Evolutionary conservation across 2,888 invertebrate species (phyloP).

Genomic region (Phortica magna): DNA sequence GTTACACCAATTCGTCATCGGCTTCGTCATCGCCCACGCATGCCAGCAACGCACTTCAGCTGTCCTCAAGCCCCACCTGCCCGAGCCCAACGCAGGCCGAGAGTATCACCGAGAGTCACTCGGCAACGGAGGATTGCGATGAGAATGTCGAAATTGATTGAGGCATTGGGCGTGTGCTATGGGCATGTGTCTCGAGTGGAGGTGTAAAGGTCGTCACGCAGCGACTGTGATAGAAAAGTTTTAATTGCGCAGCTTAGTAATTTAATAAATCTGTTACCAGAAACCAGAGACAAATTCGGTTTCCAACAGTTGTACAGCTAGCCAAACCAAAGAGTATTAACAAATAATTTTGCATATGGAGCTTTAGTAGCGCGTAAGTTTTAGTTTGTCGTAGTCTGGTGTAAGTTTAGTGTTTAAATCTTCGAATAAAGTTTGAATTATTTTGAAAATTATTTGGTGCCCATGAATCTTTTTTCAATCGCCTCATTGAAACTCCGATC

Average conservation of each 20-base stretch:
- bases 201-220: background rate
- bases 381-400: conserved; percentile 43
- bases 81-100: conserved; percentile 42
- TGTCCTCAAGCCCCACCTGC: conserved; percentile 5
- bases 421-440: background rate
- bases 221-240: conserved; percentile 44
- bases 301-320: conserved; percentile 21
- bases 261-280: background rate
- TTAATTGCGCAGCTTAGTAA: conserved; percentile 11
- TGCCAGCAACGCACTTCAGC: conserved; percentile 34
- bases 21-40: conserved; percentile 68
- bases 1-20: conserved; percentile 57
- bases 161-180: conserved; percentile 8
- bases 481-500: background rate
- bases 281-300: background rate
- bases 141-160: conserved; percentile 78
- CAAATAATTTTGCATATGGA: conserved; percentile 37
- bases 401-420: conserved; percentile 26
- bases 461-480: background rate
- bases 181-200: background rate
- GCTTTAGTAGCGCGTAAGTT: conserved; percentile 68
- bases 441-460: background rate
- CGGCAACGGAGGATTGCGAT: conserved; percentile 73
- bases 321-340: conserved; percentile 31
- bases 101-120: conserved; percentile 67